Percentiles rank a stretch among this genome's conserved stretches.
phyloP scores from a whole-genome alignment of 2,797 vertebrate genomes.

The Nyctalus aviator region DNA sequence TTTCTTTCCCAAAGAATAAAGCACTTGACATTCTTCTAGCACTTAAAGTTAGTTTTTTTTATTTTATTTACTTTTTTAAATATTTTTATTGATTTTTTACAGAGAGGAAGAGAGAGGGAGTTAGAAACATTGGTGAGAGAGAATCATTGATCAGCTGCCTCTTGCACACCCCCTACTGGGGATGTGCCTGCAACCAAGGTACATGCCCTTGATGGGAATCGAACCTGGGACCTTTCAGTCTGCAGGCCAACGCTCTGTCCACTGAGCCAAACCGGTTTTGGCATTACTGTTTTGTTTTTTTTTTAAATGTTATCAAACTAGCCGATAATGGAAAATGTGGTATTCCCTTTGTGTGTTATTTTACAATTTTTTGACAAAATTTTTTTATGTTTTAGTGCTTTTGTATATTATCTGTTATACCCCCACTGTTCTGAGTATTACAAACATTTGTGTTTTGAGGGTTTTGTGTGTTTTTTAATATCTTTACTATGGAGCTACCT shows the following conservation, averaged over 20 bases:
- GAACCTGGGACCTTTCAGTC: too few relatives aligned
- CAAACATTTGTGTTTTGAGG: neutral
- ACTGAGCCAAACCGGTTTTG: too few relatives aligned
- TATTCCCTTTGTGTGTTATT: slow-evolving; percentile 14
- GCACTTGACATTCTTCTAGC: neutral
- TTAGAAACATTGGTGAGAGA: too few relatives aligned
- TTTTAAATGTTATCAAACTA: neutral
- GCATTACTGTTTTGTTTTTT: neutral
- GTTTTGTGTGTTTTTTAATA: neutral
- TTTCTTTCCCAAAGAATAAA: slow-evolving; percentile 34
- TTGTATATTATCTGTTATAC: slow-evolving; percentile 11
- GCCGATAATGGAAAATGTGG: neutral
- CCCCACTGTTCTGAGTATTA: neutral
- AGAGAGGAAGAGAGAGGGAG: too few relatives aligned
- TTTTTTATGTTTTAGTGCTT: slow-evolving; percentile 23
- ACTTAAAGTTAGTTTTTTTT: neutral
- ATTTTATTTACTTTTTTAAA: too few relatives aligned
- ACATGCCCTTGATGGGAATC: too few relatives aligned
- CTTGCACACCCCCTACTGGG: too few relatives aligned
- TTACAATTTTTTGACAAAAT: slow-evolving; percentile 13
- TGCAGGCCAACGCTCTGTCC: too few relatives aligned
- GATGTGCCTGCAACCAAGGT: too few relatives aligned
- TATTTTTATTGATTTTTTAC: too few relatives aligned
- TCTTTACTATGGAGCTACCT: neutral
- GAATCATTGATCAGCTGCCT: too few relatives aligned